These are phyloP conservation scores for Dryobates pubescens DNA, from an alignment of 2,797 vertebrate species.

Conservation along the genomic window DNA sequence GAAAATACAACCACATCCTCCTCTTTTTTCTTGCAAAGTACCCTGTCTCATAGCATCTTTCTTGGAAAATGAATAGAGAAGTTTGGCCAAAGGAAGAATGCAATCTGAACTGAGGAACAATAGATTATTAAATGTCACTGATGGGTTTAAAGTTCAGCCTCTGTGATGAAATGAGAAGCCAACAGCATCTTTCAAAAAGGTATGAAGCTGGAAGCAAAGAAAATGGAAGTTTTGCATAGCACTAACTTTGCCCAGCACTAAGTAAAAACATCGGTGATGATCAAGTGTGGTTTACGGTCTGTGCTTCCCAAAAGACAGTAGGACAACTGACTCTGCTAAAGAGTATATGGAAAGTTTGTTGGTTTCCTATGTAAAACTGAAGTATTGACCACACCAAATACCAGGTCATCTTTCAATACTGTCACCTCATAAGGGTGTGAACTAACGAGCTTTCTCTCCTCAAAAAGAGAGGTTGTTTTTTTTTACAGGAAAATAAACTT, in stretches of 20 bases:
- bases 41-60: background rate
- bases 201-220: background rate
- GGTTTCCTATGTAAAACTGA: background rate
- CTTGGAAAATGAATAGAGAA: background rate
- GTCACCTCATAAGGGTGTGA: background rate
- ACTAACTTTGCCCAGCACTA: background rate
- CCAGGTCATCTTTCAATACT: background rate
- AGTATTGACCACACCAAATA: background rate
- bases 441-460: background rate
- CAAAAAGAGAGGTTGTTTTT: background rate
- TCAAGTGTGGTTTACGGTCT: background rate
- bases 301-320: background rate
- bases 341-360: background rate
- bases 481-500: background rate
- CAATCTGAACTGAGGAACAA: background rate
- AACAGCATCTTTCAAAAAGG: background rate
- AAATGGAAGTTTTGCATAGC: background rate
- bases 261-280: fast-evolving
- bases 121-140: background rate
- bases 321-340: background rate
- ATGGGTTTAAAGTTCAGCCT: background rate
- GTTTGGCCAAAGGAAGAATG: background rate
- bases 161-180: background rate
- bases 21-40: background rate
- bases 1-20: background rate